Conservation (phyloP, 2,797 vertebrate species). For the Eidolon dupreanum region DNA sequence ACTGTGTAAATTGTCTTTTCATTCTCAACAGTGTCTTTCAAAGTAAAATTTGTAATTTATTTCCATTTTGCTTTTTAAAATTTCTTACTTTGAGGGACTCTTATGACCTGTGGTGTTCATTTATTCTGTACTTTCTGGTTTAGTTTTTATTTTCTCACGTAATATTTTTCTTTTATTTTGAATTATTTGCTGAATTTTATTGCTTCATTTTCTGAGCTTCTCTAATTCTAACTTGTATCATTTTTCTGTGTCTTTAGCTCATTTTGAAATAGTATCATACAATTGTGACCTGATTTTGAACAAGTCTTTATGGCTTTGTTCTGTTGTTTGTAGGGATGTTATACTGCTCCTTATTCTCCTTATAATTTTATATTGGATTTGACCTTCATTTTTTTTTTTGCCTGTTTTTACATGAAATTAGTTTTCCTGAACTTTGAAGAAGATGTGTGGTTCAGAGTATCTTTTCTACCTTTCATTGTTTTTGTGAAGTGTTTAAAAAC, state of each 20-base stretch:
- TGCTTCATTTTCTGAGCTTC: background rate
- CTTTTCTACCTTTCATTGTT: background rate
- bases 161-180: background rate
- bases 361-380: background rate
- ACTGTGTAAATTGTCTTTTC: background rate
- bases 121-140: background rate
- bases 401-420: background rate
- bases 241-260: background rate
- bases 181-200: background rate
- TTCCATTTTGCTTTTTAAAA: background rate
- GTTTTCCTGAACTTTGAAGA: conserved; percentile 23
- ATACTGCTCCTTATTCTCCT: background rate
- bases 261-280: background rate
- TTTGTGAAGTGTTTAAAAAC: background rate
- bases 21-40: background rate
- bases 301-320: background rate
- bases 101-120: background rate
- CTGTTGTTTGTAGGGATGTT: background rate
- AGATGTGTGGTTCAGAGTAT: background rate
- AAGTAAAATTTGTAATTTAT: background rate
- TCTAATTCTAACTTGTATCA: background rate
- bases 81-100: background rate
- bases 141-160: background rate
- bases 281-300: conserved; percentile 2
- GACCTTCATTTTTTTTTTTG: background rate